Base-by-base conservation (phyloP, 2,888 invertebrate genomes). In the Crossocerus cetratus region DNA sequence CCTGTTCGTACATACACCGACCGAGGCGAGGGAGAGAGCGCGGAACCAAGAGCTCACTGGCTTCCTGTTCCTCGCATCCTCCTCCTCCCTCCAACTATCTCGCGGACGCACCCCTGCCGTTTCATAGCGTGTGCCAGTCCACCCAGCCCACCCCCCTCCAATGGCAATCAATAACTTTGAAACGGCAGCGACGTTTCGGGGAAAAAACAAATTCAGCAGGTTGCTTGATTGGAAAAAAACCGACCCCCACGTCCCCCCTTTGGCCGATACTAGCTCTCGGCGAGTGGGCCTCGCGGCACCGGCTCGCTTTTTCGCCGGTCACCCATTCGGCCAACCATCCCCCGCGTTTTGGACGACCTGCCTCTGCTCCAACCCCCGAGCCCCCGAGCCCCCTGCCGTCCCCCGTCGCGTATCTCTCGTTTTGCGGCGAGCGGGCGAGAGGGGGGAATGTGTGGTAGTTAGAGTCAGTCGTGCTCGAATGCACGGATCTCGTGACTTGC, bases 101-200 rank as follows among this genome's bases (percentile, higher is more conserved):
- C 69, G 59, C 32, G 32, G 32, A 32, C 32, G 32, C 32, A 32
- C 32, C 32, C 32, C 32, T 32, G 32, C 32, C 32, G 32, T 32
- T 32, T 32, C 32, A 32, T 32, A 32, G 32, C 32, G 32, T 32
- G 32, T 32, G 32, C 32, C 32, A 57, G 23, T 14, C 53, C n/a
- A 21, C 13, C 58, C 43, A 18, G 5, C 55, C 70, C 53, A 59
- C 61, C 42, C 68, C 81, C 78, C 55, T 64, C 74, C 73, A 73
- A 79, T 81, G 82, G 82, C 87, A 87, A 87, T 88, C 88, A 87
- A 88, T 88, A 86, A 86, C 84, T 84, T 83, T 81, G 81, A 79
- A 84, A 86, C 82, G 80, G 78, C 83, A 84, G 78, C 84, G 84
- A 85, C 84, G 85, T 84, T 85, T 83, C 81, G 83, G 85, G 80